Conservation (phyloP, 1,140 invertebrate species). For the Eubasilissa regina region DNA sequence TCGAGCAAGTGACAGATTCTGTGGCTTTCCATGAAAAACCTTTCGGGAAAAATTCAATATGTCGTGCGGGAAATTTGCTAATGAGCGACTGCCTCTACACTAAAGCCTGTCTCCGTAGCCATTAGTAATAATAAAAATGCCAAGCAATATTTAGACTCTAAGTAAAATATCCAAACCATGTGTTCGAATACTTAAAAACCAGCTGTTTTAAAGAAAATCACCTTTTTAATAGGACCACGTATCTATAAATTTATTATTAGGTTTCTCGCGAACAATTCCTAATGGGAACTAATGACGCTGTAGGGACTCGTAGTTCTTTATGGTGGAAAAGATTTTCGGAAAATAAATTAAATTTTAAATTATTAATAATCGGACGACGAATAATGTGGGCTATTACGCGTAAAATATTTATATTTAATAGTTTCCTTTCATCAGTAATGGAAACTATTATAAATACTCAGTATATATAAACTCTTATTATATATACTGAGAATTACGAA, state of each 20-base stretch:
- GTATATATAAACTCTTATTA: too few relatives aligned
- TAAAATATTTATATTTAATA: too few relatives aligned
- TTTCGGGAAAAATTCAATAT: conserved; percentile 34
- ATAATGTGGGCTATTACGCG: too few relatives aligned
- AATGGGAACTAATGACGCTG: conserved; percentile 24
- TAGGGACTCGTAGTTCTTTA: not conserved
- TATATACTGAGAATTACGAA: too few relatives aligned
- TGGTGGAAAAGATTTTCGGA: not conserved
- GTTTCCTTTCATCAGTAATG: too few relatives aligned
- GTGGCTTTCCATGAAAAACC: conserved; percentile 23
- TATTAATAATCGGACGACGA: too few relatives aligned
- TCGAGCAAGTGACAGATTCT: conserved; percentile 25
- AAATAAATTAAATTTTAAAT: too few relatives aligned
- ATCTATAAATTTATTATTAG: too few relatives aligned
- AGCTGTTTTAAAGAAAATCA: too few relatives aligned
- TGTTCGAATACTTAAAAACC: too few relatives aligned
- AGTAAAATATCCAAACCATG: not conserved
- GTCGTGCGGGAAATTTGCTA: conserved; percentile 27
- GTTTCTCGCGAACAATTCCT: not conserved
- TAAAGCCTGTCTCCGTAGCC: not conserved
- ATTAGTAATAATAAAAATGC: not conserved
- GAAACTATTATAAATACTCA: too few relatives aligned
- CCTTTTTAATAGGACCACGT: too few relatives aligned
- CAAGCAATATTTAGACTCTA: not conserved
- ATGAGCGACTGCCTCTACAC: conserved; percentile 7